Conservation (phyloP, 2,113 vertebrate species). For the Formicarius rufipectus region DNA sequence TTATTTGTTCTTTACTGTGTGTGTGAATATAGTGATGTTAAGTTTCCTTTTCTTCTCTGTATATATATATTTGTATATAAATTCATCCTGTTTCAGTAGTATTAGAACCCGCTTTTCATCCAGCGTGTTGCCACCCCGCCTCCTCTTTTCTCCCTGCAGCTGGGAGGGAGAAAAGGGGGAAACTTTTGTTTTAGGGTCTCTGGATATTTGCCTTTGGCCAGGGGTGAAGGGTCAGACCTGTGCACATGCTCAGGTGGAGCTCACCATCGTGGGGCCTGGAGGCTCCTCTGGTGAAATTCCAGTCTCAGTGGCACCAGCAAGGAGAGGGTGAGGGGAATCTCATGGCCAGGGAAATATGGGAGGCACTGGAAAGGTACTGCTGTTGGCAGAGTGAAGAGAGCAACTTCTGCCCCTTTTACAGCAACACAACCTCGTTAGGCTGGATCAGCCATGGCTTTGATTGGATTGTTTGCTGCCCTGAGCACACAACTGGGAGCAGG, state of each 20-base stretch:
- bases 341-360: accelerated
- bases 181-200: no score
- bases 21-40: no score
- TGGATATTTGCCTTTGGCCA: no score
- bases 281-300: neutral
- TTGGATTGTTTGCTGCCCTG: neutral
- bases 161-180: no score
- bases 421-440: neutral
- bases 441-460: neutral
- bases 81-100: no score
- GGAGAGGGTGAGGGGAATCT: neutral
- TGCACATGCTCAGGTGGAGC: accelerated
- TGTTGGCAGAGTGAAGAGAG: neutral
- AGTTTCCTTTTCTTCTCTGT: no score
- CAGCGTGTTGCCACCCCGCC: no score
- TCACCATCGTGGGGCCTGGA: accelerated
- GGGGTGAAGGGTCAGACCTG: no score
- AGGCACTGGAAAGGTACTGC: neutral
- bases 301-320: accelerated
- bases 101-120: no score
- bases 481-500: neutral
- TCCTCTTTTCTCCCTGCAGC: no score
- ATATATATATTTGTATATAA: no score
- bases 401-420: neutral
- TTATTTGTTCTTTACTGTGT: no score